Conservation (phyloP, 1,140 invertebrate genomes). For the Paramacrobiotus metropolitanus region DNA sequence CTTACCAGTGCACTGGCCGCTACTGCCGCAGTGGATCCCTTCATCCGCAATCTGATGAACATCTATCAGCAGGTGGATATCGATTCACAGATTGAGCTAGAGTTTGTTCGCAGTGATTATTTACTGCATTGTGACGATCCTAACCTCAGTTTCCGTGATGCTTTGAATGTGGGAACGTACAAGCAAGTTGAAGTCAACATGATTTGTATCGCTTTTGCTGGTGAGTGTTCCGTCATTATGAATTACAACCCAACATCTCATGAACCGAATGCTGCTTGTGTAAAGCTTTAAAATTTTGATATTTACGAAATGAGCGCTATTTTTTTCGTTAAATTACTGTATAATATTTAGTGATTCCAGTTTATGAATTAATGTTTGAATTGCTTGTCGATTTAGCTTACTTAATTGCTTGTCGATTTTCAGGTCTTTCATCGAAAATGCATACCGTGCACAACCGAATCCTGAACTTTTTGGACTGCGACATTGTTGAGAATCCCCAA, state of each 20-base stretch:
- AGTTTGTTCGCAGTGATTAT: conserved; percentile 2
- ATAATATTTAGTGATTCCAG: too few relatives aligned
- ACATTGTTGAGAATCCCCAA: neutral
- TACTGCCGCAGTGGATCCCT: neutral
- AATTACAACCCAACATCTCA: too few relatives aligned
- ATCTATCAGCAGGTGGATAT: neutral
- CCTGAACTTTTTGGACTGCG: neutral
- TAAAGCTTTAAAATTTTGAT: too few relatives aligned
- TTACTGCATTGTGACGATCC: neutral
- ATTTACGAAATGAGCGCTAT: too few relatives aligned
- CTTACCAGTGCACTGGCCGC: conserved; percentile 36
- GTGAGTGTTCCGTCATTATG: neutral
- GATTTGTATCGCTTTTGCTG: conserved; percentile 4
- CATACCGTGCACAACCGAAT: neutral
- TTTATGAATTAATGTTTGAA: too few relatives aligned
- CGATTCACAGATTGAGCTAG: neutral
- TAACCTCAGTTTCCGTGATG: neutral
- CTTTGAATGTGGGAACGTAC: neutral
- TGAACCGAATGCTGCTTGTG: too few relatives aligned
- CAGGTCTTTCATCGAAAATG: neutral
- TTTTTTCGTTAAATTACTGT: too few relatives aligned
- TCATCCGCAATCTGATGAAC: neutral
- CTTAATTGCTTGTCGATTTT: too few relatives aligned
- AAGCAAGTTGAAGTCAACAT: conserved; percentile 3
- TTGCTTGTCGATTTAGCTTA: too few relatives aligned